phyloP scores from a whole-genome alignment of 92 coral and sea anemone species.

The Ricordea florida region DNA sequence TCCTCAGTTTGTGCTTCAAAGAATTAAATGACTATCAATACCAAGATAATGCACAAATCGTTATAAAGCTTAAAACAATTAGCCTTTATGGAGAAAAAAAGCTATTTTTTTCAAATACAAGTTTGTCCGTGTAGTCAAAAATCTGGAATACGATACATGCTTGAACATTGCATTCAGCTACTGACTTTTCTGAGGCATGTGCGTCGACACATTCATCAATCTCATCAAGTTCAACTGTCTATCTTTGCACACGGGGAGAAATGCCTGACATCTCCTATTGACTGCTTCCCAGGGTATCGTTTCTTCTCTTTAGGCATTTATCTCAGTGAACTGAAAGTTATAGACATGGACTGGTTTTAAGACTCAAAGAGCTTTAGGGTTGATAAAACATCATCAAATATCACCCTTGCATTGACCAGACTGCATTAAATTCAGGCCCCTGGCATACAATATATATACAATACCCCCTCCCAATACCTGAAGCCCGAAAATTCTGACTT shows the following conservation, averaged over 20 bases:
- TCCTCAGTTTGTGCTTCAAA: too few species aligned
- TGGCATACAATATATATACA: too few species aligned
- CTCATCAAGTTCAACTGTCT: background rate
- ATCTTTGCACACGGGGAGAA: background rate
- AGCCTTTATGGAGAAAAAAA: too few species aligned
- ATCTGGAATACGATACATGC: background rate
- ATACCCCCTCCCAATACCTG: too few species aligned
- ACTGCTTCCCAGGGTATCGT: background rate
- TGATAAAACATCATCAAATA: background rate
- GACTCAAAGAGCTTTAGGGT: background rate
- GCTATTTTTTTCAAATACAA: background rate
- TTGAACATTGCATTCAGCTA: background rate
- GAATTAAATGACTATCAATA: too few species aligned
- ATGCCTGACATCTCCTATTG: background rate
- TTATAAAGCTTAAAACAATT: background rate
- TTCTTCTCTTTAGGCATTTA: background rate
- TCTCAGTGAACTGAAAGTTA: background rate
- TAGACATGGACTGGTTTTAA: background rate
- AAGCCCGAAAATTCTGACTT: too few species aligned
- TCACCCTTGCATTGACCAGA: background rate
- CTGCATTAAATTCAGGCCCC: too few species aligned
- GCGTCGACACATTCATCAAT: background rate
- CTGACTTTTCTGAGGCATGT: background rate
- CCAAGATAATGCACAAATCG: background rate
- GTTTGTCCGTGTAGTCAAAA: background rate